Conservation (phyloP, 2,797 vertebrate genomes). For the Gouania willdenowi region DNA sequence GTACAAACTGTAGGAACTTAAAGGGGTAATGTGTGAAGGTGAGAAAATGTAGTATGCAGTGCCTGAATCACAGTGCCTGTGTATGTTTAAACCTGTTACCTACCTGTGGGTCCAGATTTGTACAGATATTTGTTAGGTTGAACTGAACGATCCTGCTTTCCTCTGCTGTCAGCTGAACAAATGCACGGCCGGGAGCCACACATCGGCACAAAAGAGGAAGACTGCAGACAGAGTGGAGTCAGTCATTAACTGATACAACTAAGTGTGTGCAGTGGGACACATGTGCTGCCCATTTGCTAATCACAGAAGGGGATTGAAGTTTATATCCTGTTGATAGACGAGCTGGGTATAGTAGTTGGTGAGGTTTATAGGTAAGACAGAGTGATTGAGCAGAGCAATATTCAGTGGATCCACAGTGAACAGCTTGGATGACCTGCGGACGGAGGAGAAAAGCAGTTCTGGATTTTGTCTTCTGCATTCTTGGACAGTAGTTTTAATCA, state of each 20-base stretch:
- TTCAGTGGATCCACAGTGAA: conserved; percentile 65
- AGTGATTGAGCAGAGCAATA: conserved; percentile 56
- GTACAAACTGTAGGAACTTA: too few species aligned
- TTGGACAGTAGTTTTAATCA: background rate
- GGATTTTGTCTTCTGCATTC: too few species aligned
- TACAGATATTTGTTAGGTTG: conserved; percentile 46
- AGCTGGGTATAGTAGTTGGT: conserved; percentile 51
- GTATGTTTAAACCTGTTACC: too few species aligned
- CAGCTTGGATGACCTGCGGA: conserved; percentile 50
- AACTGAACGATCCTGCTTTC: conserved; percentile 25
- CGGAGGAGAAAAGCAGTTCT: background rate
- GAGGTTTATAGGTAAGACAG: conserved; percentile 44
- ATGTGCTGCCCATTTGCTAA: conserved; percentile 28
- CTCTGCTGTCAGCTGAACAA: conserved; percentile 30
- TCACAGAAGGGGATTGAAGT: conserved; percentile 69
- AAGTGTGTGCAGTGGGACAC: background rate
- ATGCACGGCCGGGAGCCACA: conserved; percentile 49
- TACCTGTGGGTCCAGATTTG: conserved; percentile 53
- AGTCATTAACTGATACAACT: too few species aligned
- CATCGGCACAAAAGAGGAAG: conserved; percentile 58
- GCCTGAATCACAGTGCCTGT: too few species aligned
- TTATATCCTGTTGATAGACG: conserved; percentile 56
- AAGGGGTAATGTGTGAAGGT: too few species aligned
- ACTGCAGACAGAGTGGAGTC: conserved; percentile 27
- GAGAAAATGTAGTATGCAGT: too few species aligned